A percentile compares a stretch with the other conserved stretches of the same genome.
phyloP scores from a whole-genome alignment of 1,140 invertebrate genomes.

The Sipha flava region DNA sequence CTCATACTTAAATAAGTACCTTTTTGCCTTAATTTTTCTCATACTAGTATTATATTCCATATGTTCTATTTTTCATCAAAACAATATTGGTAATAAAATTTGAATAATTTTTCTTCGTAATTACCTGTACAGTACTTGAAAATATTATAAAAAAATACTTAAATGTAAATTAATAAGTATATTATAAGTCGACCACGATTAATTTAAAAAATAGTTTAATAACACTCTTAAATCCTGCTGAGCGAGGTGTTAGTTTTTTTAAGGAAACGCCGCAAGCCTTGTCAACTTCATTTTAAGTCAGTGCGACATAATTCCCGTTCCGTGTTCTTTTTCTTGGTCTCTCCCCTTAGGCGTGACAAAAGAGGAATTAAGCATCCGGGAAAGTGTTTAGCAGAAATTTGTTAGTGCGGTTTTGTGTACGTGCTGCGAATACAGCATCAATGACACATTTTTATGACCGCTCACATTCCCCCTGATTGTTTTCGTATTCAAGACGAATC shows the following conservation, averaged over 20 bases:
- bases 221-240: not conserved
- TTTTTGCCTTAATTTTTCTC: too few species aligned
- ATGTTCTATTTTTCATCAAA: too few species aligned
- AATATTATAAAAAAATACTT: too few species aligned
- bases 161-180: not conserved
- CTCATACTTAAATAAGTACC: too few species aligned
- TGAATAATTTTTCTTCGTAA: too few species aligned
- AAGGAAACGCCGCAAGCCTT: not conserved
- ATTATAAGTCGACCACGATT: not conserved
- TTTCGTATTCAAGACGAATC: slow-evolving; percentile 21
- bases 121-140: too few species aligned
- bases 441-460: not conserved
- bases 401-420: slow-evolving; percentile 12
- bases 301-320: not conserved
- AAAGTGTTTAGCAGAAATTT: slow-evolving; percentile 28
- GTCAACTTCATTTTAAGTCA: not conserved
- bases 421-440: not conserved
- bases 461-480: not conserved
- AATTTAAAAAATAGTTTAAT: not conserved
- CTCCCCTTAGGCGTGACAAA: slow-evolving; percentile 16
- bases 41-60: too few species aligned
- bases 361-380: slow-evolving; percentile 17
- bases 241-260: not conserved
- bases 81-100: too few species aligned
- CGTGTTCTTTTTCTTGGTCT: not conserved